These are phyloP conservation scores for Morus bassanus DNA, from an alignment of 2,797 vertebrate species.

Conservation along the genomic window DNA sequence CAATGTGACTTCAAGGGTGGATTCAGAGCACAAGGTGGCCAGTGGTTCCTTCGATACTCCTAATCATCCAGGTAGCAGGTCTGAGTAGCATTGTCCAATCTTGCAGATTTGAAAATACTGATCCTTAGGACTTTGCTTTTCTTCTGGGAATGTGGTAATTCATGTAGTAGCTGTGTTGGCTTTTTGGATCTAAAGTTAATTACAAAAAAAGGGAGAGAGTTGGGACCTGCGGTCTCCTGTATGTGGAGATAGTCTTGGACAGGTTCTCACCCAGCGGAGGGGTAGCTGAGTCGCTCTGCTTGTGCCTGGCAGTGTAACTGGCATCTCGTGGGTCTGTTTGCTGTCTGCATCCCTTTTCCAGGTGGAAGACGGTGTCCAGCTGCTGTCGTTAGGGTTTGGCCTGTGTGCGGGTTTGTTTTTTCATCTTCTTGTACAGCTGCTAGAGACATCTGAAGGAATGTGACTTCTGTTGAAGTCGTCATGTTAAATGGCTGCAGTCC, in stretches of 20 bases:
- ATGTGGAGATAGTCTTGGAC: accelerated
- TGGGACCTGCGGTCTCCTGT: not conserved
- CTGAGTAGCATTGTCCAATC: not conserved
- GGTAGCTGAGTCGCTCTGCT: not conserved
- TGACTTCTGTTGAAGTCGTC: not conserved
- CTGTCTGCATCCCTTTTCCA: not conserved
- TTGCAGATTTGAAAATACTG: not conserved
- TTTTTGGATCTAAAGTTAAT: not conserved
- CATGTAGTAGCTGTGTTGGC: accelerated
- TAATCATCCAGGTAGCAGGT: not conserved
- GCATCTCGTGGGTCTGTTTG: not conserved
- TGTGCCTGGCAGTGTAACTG: not conserved
- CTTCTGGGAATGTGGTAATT: not conserved
- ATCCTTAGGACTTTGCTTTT: not conserved
- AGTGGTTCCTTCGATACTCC: not conserved
- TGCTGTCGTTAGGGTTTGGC: not conserved
- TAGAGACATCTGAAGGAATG: not conserved
- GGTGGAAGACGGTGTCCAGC: not conserved
- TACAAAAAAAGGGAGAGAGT: not conserved
- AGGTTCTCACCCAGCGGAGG: accelerated
- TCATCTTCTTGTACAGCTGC: not conserved
- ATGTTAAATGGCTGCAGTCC: not conserved
- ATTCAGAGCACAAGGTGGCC: not conserved
- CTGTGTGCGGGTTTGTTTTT: accelerated
- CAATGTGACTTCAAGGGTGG: accelerated